Conservation (phyloP, 2,888 invertebrate genomes). For the Sesia bembeciformis region DNA sequence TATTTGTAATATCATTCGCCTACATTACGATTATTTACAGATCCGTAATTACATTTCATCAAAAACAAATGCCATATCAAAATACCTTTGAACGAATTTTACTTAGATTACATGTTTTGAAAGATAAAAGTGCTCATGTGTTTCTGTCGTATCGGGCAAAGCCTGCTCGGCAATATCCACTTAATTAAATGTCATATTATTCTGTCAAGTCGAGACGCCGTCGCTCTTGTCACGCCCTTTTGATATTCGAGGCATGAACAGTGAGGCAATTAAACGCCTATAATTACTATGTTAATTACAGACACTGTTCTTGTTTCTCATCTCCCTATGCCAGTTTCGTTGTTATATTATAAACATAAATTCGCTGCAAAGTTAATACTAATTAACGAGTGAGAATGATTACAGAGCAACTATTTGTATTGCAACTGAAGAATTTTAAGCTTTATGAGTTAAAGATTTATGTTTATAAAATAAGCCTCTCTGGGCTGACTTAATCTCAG, state of each 20-base stretch:
- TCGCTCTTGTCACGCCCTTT: constrained; percentile 52
- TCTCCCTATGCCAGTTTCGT: constrained; percentile 51
- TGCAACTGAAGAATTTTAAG: constrained; percentile 1
- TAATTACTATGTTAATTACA: constrained; percentile 72
- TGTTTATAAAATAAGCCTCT: too few relatives aligned
- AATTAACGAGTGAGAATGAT: constrained; percentile 40
- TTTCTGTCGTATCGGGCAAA: not conserved
- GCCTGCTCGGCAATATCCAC: constrained; percentile 21
- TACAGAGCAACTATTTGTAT: constrained; percentile 32
- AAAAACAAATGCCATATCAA: too few relatives aligned
- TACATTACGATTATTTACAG: too few relatives aligned
- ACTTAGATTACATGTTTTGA: not conserved
- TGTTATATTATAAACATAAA: constrained; percentile 57
- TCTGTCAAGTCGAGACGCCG: constrained; percentile 25
- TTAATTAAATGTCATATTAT: constrained; percentile 58
- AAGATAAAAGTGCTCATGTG: not conserved
- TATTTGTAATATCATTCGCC: too few relatives aligned
- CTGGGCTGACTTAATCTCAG: too few relatives aligned
- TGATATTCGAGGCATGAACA: constrained; percentile 64
- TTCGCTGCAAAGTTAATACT: constrained; percentile 40
- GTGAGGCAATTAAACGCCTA: constrained; percentile 67
- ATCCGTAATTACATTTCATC: too few relatives aligned
- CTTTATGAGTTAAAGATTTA: too few relatives aligned
- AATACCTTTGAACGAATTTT: too few relatives aligned
- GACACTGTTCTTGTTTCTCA: constrained; percentile 59